phyloP scores from a whole-genome alignment of 2,888 invertebrate genomes.

The Cenopis cana region DNA sequence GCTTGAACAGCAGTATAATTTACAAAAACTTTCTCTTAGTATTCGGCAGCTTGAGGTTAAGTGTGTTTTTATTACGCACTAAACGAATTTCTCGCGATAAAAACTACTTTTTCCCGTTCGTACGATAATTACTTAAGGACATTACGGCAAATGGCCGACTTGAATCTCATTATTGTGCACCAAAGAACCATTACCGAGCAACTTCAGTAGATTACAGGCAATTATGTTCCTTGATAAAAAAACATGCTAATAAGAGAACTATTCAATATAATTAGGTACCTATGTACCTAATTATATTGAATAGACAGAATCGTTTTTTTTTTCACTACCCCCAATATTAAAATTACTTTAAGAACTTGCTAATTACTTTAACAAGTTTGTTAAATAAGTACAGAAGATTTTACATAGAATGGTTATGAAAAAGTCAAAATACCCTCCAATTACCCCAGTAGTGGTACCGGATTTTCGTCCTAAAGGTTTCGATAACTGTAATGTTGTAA shows the following conservation, averaged over 20 bases:
- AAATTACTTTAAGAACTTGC: no score
- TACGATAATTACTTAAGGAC: conserved; percentile 20
- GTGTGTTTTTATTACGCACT: conserved; percentile 36
- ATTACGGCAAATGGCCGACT: conserved; percentile 10
- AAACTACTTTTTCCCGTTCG: conserved; percentile 17
- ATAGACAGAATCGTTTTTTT: not conserved
- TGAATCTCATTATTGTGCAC: conserved; percentile 16
- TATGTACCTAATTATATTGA: not conserved
- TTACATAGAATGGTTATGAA: not conserved
- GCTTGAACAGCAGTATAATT: conserved; percentile 25
- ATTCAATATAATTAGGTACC: no score
- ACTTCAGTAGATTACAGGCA: not conserved
- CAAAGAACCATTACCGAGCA: conserved; percentile 12
- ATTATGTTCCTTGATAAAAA: not conserved
- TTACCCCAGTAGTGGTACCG: no score
- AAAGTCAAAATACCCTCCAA: not conserved
- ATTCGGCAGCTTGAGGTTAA: conserved; percentile 33
- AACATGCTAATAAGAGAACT: not conserved
- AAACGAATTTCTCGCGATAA: conserved; percentile 16
- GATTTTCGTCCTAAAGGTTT: no score
- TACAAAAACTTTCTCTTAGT: conserved; percentile 41
- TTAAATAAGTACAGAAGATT: no score
- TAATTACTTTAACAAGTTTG: no score
- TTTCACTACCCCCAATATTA: not conserved
- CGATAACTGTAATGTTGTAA: no score